Evolutionary conservation across 2,888 invertebrate genomes (phyloP).

Genomic region (Reticulitermes lucifugus): DNA sequence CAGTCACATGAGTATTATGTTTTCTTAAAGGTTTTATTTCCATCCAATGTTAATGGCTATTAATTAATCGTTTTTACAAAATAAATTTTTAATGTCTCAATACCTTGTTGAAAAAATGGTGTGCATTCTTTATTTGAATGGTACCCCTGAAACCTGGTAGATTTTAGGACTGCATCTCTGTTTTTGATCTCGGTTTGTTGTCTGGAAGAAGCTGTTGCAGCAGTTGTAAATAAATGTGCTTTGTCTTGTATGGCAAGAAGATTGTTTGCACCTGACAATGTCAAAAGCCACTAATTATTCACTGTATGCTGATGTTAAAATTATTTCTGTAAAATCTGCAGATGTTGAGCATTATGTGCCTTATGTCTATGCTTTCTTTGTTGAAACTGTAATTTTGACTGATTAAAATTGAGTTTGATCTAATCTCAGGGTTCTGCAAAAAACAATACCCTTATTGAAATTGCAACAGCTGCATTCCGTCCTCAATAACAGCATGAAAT

Average conservation of each 20-base stretch:
- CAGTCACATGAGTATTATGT: constrained; percentile 50
- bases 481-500: constrained; percentile 10
- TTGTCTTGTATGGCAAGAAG: constrained; percentile 26
- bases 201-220: constrained; percentile 43
- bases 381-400: constrained; percentile 49
- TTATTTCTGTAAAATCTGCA: constrained; percentile 52
- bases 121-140: constrained; percentile 52
- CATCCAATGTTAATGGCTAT: constrained; percentile 55
- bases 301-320: constrained; percentile 56
- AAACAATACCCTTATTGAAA: constrained; percentile 33
- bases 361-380: constrained; percentile 56
- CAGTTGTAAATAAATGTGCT: constrained; percentile 28
- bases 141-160: constrained; percentile 28
- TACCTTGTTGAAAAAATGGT: constrained; percentile 54
- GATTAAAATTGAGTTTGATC: constrained; percentile 47
- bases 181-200: constrained; percentile 9
- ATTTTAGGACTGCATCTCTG: constrained; percentile 30
- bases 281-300: constrained; percentile 34
- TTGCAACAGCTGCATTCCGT: constrained; percentile 42
- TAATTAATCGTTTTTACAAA: constrained; percentile 56
- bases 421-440: constrained; percentile 42
- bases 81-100: constrained; percentile 56
- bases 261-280: constrained; percentile 35
- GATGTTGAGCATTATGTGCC: constrained; percentile 58
- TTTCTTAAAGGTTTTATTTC: constrained; percentile 54